Conservation (phyloP, 2,113 vertebrate genomes). For the Enhydra lutris region DNA sequence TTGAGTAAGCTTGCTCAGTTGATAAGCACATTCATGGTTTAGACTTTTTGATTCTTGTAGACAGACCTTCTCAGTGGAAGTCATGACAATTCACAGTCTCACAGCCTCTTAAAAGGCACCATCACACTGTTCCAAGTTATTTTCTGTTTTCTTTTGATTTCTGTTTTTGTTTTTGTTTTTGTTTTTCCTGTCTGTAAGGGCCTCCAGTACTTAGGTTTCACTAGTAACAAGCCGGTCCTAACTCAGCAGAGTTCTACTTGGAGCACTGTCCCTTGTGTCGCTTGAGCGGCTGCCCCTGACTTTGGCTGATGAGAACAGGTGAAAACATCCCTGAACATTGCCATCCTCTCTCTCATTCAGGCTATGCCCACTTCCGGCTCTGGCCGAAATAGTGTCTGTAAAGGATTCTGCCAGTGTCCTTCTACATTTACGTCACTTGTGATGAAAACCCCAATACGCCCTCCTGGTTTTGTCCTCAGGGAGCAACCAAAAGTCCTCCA, state of each 20-base stretch:
- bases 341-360: not conserved
- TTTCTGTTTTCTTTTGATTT: not conserved
- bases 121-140: not conserved
- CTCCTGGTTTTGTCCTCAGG: not conserved
- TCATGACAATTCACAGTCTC: not conserved
- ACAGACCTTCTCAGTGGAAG: not conserved
- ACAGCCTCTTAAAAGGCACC: too few species aligned
- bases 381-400: not conserved
- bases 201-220: not conserved
- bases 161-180: not conserved
- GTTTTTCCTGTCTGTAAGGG: not conserved
- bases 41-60: not conserved
- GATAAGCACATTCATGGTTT: not conserved
- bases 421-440: not conserved
- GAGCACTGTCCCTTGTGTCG: rapidly evolving
- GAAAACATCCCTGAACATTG: not conserved
- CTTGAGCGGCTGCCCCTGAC: too few species aligned
- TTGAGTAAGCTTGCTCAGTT: not conserved
- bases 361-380: not conserved
- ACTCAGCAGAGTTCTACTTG: too few species aligned
- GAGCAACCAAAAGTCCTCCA: too few species aligned
- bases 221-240: not conserved
- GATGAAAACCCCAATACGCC: rapidly evolving
- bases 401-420: not conserved
- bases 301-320: not conserved